phyloP scores from a whole-genome alignment of 1,140 invertebrate genomes.

The Anastrepha obliqua region DNA sequence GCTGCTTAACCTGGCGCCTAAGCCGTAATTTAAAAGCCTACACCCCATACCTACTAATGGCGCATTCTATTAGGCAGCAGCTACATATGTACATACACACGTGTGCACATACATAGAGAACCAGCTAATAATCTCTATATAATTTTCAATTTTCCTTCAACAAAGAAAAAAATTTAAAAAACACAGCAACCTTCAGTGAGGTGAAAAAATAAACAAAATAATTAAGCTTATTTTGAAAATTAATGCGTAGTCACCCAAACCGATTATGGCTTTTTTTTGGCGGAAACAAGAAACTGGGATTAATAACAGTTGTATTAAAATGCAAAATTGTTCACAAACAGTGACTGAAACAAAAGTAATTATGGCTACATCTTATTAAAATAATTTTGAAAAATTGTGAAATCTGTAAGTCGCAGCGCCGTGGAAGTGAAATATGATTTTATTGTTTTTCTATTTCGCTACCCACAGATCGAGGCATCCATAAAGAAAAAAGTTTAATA shows the following conservation, averaged over 20 bases:
- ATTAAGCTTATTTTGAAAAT: not conserved
- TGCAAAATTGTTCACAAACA: not conserved
- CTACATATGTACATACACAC: not conserved
- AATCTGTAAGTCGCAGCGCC: too few species aligned
- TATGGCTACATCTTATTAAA: not conserved
- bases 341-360: not conserved
- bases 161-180: not conserved
- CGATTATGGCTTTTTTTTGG: not conserved
- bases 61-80: too few species aligned
- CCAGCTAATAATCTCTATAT: not conserved
- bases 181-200: not conserved
- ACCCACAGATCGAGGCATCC: conserved; percentile 72
- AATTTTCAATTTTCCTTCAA: conserved; percentile 9
- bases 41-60: not conserved
- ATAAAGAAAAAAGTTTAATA: conserved; percentile 75
- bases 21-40: not conserved
- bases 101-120: not conserved
- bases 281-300: not conserved
- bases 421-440: not conserved
- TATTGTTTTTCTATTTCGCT: conserved; percentile 18
- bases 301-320: not conserved
- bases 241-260: not conserved
- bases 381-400: not conserved
- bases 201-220: too few species aligned
- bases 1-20: not conserved